phyloP scores from a whole-genome alignment of 2,888 invertebrate genomes.

The Drosophila infuscata region DNA sequence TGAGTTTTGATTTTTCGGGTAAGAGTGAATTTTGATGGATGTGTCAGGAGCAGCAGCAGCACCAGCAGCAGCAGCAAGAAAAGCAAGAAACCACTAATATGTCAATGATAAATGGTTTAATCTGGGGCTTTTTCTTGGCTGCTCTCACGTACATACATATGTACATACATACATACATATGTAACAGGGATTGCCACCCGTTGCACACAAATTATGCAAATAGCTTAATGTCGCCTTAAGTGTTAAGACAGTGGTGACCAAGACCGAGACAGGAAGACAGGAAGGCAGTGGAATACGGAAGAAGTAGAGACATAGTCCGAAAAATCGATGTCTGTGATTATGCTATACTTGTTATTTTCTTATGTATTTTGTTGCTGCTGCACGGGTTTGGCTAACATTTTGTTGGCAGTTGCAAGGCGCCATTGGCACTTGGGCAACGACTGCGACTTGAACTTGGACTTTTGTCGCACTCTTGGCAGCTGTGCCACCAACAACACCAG shows the following conservation, averaged over 20 bases:
- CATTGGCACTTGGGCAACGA: constrained; percentile 49
- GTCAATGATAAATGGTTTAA: constrained; percentile 68
- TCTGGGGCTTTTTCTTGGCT: constrained; percentile 9
- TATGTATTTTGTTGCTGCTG: constrained; percentile 33
- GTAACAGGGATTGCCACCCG: constrained; percentile 22
- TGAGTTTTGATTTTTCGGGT: constrained; percentile 3
- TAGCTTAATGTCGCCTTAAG: constrained; percentile 75
- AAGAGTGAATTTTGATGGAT: constrained; percentile 29
- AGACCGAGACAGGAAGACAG: constrained; percentile 28
- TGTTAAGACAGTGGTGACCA: constrained; percentile 63
- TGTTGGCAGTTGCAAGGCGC: constrained; percentile 53
- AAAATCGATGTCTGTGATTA: constrained; percentile 46
- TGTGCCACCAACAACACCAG: constrained; percentile 50
- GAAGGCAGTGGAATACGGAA: neutral
- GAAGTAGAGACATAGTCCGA: neutral
- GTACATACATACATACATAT: neutral
- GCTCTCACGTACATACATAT: neutral
- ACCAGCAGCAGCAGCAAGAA: neutral
- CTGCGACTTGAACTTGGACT: constrained; percentile 52
- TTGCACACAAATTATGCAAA: constrained; percentile 76
- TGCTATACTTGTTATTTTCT: constrained; percentile 32
- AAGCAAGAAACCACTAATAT: constrained; percentile 44
- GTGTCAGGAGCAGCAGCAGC: neutral
- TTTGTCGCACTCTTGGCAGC: constrained; percentile 66
- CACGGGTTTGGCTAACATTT: constrained; percentile 50